Percentiles rank a stretch among this genome's conserved stretches.
These are phyloP conservation scores for Tenrec ecaudatus DNA, from an alignment of 2,113 vertebrate genomes.

Conservation along the genomic window DNA sequence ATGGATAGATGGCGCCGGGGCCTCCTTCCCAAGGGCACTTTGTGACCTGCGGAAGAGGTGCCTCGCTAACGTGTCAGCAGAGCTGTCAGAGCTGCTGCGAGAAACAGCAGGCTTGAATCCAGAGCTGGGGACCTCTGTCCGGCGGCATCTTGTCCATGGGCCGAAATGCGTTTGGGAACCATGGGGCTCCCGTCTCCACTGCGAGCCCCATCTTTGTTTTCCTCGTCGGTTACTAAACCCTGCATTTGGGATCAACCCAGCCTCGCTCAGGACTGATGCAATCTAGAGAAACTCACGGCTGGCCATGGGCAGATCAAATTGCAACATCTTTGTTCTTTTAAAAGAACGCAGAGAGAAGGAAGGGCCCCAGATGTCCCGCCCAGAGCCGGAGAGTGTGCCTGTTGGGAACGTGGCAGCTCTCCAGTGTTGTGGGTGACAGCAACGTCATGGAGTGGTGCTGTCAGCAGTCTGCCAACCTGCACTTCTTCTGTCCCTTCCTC, in stretches of 20 bases:
- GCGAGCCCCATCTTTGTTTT: not conserved
- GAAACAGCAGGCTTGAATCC: too few species aligned
- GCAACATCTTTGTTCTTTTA: slow-evolving; percentile 3
- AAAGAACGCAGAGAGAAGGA: slow-evolving; percentile 30
- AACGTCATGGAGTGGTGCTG: too few species aligned
- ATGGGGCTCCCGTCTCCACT: not conserved
- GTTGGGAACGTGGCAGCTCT: not conserved
- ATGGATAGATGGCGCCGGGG: not conserved
- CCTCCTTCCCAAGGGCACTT: not conserved
- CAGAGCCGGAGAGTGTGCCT: not conserved
- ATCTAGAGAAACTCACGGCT: slow-evolving; percentile 23
- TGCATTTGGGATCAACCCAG: not conserved
- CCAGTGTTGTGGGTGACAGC: too few species aligned
- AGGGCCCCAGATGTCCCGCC: not conserved
- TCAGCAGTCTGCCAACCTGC: too few species aligned
- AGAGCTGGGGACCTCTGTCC: too few species aligned
- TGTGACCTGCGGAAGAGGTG: not conserved
- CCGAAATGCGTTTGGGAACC: not conserved
- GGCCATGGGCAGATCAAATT: slow-evolving; percentile 24
- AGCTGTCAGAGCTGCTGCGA: not conserved
- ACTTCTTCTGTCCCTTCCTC: too few species aligned
- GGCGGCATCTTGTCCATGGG: too few species aligned
- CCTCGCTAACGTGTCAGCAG: not conserved
- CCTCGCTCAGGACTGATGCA: slow-evolving; percentile 62
- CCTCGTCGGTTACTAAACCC: not conserved